Percentiles rank a stretch among this genome's conserved stretches.
These are phyloP conservation scores for Nematolebias whitei DNA, from an alignment of 2,113 vertebrate genomes.

Conservation along the genomic window DNA sequence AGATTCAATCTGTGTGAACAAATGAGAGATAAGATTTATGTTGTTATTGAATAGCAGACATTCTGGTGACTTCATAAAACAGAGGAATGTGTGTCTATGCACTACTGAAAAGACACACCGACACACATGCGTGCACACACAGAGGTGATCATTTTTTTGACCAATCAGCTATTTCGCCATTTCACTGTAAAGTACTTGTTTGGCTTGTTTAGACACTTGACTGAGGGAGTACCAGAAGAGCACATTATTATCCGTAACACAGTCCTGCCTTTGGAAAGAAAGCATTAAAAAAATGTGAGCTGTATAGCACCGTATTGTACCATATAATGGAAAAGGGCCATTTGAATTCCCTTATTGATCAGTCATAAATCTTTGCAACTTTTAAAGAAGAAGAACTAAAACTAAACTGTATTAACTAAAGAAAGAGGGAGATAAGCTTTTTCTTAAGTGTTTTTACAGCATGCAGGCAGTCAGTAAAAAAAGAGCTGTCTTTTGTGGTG, in stretches of 20 bases:
- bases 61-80: constrained; percentile 9
- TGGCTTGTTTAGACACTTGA: too few relatives aligned
- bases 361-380: constrained; percentile 1
- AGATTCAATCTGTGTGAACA: constrained; percentile 4
- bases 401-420: constrained; percentile 40
- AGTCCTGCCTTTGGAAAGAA: too few relatives aligned
- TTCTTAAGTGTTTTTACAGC: constrained; percentile 52
- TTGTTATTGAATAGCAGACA: background rate
- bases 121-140: too few relatives aligned
- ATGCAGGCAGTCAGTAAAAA: constrained; percentile 37
- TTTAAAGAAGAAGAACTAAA: background rate
- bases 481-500: constrained; percentile 48
- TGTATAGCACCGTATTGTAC: background rate
- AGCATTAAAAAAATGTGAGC: background rate
- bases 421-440: constrained; percentile 32
- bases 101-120: background rate
- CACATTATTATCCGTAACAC: too few relatives aligned
- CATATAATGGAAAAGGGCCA: background rate
- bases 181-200: too few relatives aligned
- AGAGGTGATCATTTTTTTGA: background rate
- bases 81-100: background rate
- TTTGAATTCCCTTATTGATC: background rate
- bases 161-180: background rate
- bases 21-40: constrained; percentile 8
- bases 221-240: too few relatives aligned